Conservation (phyloP, 53 echinoderm and acorn worm species). For the Stichopus horrens region DNA sequence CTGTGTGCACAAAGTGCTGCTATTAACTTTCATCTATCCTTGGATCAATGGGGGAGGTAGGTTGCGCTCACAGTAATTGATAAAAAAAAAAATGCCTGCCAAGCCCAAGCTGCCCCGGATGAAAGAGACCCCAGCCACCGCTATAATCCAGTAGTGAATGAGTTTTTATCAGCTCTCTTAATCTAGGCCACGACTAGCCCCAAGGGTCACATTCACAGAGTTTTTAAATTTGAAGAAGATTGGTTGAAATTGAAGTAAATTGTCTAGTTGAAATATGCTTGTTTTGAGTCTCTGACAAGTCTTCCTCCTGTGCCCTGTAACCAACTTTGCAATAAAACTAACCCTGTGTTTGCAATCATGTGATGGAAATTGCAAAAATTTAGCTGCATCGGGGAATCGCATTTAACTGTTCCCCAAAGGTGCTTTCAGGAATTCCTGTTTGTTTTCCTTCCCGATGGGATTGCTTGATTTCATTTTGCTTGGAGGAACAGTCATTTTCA, state of each 20-base stretch:
- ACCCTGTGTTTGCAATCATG: conserved; percentile 34
- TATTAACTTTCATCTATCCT: too few relatives aligned
- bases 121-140: too few relatives aligned
- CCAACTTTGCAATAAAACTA: conserved; percentile 16
- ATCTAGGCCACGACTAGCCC: conserved; percentile 41
- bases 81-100: too few relatives aligned
- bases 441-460: conserved; percentile 37
- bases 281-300: conserved; percentile 32
- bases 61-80: too few relatives aligned
- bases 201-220: conserved; percentile 41
- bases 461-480: conserved; percentile 24
- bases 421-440: conserved; percentile 33
- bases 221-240: conserved; percentile 39
- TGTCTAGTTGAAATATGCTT: conserved; percentile 38
- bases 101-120: too few relatives aligned
- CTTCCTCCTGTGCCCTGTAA: background rate
- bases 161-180: background rate
- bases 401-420: conserved; percentile 41
- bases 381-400: conserved; percentile 30
- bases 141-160: background rate
- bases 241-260: conserved; percentile 40
- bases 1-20: too few relatives aligned
- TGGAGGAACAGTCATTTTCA: conserved; percentile 33
- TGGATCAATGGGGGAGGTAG: too few relatives aligned
- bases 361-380: conserved; percentile 29